Evolutionary conservation across 2,113 vertebrate genomes (phyloP).

Genomic region (Taurulus bubalis): DNA sequence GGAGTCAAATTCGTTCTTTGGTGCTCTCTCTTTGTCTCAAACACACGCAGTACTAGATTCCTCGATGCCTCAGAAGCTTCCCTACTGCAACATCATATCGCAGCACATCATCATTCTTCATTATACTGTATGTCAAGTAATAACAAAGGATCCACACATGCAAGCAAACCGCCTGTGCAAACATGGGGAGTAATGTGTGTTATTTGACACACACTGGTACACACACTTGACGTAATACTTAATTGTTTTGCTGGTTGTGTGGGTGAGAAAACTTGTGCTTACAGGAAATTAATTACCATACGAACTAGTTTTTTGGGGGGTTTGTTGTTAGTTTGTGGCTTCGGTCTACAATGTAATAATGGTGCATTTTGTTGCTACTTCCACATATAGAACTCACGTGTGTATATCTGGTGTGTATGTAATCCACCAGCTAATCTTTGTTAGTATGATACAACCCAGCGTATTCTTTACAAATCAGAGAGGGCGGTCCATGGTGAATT

Average conservation of each 20-base stretch:
- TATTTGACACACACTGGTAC: slow-evolving; percentile 16
- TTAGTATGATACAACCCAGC: neutral
- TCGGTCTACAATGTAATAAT: neutral
- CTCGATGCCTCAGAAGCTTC: neutral
- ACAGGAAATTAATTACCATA: slow-evolving; percentile 38
- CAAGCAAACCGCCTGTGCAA: neutral
- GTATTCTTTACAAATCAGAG: slow-evolving; percentile 28
- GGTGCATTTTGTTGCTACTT: slow-evolving; percentile 11
- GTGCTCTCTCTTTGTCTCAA: slow-evolving; percentile 7
- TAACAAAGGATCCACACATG: slow-evolving; percentile 14
- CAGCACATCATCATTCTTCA: neutral
- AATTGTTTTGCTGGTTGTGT: slow-evolving; percentile 11
- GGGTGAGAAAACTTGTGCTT: neutral
- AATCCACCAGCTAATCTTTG: neutral
- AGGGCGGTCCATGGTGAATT: slow-evolving; percentile 47
- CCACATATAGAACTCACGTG: neutral
- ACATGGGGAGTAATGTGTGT: neutral
- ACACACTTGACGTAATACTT: slow-evolving; percentile 4
- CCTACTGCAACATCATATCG: neutral
- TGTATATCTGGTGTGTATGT: neutral
- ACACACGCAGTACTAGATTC: neutral
- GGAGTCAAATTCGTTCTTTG: neutral
- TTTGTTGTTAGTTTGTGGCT: slow-evolving; percentile 35
- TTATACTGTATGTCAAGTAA: slow-evolving; percentile 1
- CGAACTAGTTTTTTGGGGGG: slow-evolving; percentile 32